Evolutionary conservation across 2,797 vertebrate genomes (phyloP).

Genomic region (Phylloscopus collybita): DNA sequence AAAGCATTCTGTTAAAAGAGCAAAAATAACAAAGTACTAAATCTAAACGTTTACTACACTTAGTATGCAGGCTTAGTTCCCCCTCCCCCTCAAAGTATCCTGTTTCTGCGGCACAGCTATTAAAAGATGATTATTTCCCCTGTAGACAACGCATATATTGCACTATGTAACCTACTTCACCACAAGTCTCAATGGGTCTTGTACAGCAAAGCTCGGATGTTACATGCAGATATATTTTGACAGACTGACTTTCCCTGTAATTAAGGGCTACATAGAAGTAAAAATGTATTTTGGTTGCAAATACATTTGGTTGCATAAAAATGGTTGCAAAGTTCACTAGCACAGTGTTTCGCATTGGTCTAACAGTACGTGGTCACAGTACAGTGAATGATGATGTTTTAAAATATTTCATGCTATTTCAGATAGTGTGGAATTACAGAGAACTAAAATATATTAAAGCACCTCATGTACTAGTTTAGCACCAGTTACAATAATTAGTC

Average conservation of each 20-base stretch:
- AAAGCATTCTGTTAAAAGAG: neutral
- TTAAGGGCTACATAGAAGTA: neutral
- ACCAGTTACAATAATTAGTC: constrained; percentile 18
- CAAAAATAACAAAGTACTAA: neutral
- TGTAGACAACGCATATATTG: neutral
- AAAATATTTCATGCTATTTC: neutral
- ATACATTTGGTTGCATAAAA: no score
- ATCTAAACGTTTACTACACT: neutral
- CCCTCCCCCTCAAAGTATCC: rapidly evolving
- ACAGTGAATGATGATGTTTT: neutral
- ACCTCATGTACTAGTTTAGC: constrained; percentile 47
- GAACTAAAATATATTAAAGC: constrained; percentile 15
- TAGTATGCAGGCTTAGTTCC: neutral
- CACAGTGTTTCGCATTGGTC: neutral
- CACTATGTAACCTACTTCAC: neutral
- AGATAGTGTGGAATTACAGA: neutral
- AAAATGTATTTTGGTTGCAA: neutral
- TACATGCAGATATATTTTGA: neutral
- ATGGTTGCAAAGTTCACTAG: neutral
- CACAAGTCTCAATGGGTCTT: neutral
- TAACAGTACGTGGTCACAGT: neutral
- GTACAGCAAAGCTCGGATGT: neutral
- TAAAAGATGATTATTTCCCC: neutral
- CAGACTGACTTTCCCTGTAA: neutral
- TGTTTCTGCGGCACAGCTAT: neutral